Evolutionary conservation across 2,113 vertebrate genomes (phyloP).

Genomic region (Cynoglossus semilaevis): DNA sequence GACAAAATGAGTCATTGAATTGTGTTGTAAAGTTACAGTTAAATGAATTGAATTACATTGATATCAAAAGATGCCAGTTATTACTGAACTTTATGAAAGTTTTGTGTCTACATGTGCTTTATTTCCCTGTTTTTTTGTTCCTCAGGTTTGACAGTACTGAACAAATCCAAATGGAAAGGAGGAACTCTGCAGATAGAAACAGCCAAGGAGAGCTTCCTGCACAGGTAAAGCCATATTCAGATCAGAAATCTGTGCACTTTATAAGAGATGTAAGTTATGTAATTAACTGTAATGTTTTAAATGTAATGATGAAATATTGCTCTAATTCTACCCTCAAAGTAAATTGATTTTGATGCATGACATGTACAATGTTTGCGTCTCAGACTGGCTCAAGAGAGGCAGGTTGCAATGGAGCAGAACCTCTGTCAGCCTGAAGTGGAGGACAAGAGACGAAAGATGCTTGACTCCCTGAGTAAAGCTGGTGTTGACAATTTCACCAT

Average conservation of each 20-base stretch:
- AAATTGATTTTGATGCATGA: too few relatives aligned
- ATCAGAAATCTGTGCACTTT: too few relatives aligned
- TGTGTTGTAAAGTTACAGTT: too few relatives aligned
- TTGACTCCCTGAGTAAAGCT: conserved; percentile 77
- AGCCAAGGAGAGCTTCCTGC: conserved; percentile 92
- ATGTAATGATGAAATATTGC: too few relatives aligned
- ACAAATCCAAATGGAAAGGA: conserved; percentile 95
- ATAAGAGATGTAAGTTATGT: too few relatives aligned
- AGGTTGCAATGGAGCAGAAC: conserved; percentile 65
- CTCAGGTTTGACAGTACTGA: conserved; percentile 86
- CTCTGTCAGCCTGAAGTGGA: conserved; percentile 51
- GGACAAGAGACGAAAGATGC: conserved; percentile 44
- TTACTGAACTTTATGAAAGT: too few relatives aligned
- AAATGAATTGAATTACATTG: too few relatives aligned
- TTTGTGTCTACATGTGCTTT: too few relatives aligned
- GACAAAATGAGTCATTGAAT: too few relatives aligned
- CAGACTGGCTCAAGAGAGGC: conserved; percentile 85
- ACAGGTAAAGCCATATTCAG: conserved; percentile 72
- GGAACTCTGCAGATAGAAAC: conserved; percentile 89
- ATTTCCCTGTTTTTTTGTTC: conserved; percentile 18
- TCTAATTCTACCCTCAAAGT: too few relatives aligned
- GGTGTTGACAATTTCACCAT: conserved; percentile 85
- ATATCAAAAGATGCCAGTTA: too few relatives aligned
- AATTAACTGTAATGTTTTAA: too few relatives aligned
- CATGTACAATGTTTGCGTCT: background rate